Evolutionary conservation across 2,797 vertebrate species (phyloP).

Genomic region (Silurus aristotelis): DNA sequence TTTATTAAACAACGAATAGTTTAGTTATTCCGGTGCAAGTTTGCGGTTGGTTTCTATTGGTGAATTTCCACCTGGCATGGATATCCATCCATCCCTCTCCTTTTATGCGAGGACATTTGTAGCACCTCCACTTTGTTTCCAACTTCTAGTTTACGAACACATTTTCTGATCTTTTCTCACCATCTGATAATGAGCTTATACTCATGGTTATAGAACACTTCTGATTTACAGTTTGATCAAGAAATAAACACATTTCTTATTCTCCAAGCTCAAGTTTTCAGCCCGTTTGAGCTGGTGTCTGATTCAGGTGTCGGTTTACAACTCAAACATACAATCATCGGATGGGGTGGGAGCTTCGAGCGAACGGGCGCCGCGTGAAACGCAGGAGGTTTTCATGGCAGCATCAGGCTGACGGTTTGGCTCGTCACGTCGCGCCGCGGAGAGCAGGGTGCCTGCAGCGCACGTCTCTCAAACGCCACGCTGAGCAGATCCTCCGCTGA

Average conservation of each 20-base stretch:
- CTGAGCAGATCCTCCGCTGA: constrained; percentile 51
- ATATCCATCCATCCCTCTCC: no score
- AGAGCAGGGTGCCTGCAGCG: constrained; percentile 43
- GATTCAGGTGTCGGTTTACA: constrained; percentile 6
- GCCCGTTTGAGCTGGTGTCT: not conserved
- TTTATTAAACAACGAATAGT: not conserved
- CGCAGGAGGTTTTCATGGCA: constrained; percentile 32
- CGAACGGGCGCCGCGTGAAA: constrained; percentile 19
- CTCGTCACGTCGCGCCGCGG: constrained; percentile 34
- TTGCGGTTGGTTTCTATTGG: not conserved
- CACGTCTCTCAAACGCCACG: constrained; percentile 47
- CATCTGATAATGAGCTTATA: not conserved
- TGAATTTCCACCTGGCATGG: not conserved
- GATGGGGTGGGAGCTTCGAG: constrained; percentile 7
- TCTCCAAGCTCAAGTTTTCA: constrained; percentile 5
- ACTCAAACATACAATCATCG: constrained; percentile 16
- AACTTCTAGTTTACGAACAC: no score
- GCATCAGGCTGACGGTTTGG: constrained; percentile 32
- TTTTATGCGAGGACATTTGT: not conserved
- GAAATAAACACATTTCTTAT: not conserved
- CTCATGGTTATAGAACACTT: constrained; percentile 2
- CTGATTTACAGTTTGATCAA: not conserved
- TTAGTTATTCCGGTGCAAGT: not conserved
- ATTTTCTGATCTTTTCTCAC: not conserved
- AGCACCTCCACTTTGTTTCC: not conserved